Evolutionary conservation across 1,140 invertebrate species (phyloP), one percentile per base, ranked within the genome.

Genomic region (Sminthurides bifidus): DNA sequence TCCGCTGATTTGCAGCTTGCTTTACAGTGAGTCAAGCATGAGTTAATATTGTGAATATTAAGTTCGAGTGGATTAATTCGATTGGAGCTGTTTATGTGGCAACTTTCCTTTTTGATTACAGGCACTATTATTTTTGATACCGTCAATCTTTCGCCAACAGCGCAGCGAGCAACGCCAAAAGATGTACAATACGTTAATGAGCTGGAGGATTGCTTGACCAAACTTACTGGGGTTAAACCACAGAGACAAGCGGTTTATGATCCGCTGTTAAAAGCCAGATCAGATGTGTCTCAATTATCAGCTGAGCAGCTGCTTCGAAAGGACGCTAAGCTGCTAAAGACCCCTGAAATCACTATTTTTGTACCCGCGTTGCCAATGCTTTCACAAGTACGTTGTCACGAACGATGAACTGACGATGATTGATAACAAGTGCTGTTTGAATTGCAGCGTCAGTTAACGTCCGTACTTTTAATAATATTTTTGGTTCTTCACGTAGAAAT

Each of bases 61-160:
- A n/a, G n/a, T n/a, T n/a, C n/a, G n/a, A n/a, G n/a, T n/a, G n/a
- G n/a, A n/a, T n/a, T n/a, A n/a, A n/a, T n/a, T n/a, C n/a, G n/a
- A n/a, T n/a, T n/a, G n/a, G n/a, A n/a, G n/a, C n/a, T n/a, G n/a
- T n/a, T n/a, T n/a, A n/a, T n/a, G n/a, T n/a, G n/a, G n/a, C n/a
- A 1, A 21, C 41, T 14, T n/a, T 33, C 24, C 15, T 30, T 23
- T 30, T 37, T 37, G 12, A 14, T 27, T 60, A 19, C 65, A 86
- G 82, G 79, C 43, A 78, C 82, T n/a, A 85, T 87, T 51, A 65
- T 86, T 19, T 71, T 82, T 49, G 84, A 88, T 61, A 87, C 85
- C 1, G 75, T 78, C 12, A 84, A 82, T 61, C 78, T 85, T 55
- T 76, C 75, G 1, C 64, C 71, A 27, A 68, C 74, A 23, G 81